Evolutionary conservation across 2,113 vertebrate genomes (phyloP).

Genomic region (Aix galericulata): DNA sequence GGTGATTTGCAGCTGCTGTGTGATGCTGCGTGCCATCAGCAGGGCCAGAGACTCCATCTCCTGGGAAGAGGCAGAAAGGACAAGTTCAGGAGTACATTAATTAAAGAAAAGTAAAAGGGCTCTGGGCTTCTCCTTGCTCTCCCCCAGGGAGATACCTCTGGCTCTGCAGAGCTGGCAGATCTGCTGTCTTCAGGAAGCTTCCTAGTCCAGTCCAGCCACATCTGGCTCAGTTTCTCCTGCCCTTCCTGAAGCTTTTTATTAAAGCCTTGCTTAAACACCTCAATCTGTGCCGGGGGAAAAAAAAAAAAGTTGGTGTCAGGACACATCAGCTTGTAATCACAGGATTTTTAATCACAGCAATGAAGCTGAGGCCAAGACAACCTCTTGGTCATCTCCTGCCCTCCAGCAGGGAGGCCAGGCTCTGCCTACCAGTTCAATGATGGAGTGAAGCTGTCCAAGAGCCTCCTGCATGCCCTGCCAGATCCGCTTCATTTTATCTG

Average conservation of each 20-base stretch:
- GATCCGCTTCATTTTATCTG: slow-evolving; percentile 73
- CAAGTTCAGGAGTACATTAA: background rate
- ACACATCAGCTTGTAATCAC: background rate
- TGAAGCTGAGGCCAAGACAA: rapidly evolving
- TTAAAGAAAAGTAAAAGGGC: no score
- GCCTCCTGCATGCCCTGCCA: slow-evolving; percentile 72
- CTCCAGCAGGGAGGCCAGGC: background rate
- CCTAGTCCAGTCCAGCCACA: slow-evolving; percentile 84
- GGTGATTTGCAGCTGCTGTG: slow-evolving; percentile 78
- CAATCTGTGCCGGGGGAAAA: slow-evolving; percentile 31
- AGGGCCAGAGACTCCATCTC: slow-evolving; percentile 65
- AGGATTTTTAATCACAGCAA: background rate
- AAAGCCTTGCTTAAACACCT: slow-evolving; percentile 74
- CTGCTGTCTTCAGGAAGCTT: slow-evolving; percentile 14
- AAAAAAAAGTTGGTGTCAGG: background rate
- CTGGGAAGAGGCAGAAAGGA: background rate
- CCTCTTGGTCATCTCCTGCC: background rate
- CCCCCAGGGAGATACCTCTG: slow-evolving; percentile 57
- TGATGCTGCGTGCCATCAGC: slow-evolving; percentile 77
- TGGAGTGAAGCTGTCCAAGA: slow-evolving; percentile 79
- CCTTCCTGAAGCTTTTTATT: slow-evolving; percentile 78
- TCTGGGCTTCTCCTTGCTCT: background rate
- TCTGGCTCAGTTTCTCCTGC: slow-evolving; percentile 80
- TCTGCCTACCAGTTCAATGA: slow-evolving; percentile 83
- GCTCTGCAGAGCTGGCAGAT: background rate